phyloP scores from a whole-genome alignment of 2,113 vertebrate genomes.

The Pipra filicauda region DNA sequence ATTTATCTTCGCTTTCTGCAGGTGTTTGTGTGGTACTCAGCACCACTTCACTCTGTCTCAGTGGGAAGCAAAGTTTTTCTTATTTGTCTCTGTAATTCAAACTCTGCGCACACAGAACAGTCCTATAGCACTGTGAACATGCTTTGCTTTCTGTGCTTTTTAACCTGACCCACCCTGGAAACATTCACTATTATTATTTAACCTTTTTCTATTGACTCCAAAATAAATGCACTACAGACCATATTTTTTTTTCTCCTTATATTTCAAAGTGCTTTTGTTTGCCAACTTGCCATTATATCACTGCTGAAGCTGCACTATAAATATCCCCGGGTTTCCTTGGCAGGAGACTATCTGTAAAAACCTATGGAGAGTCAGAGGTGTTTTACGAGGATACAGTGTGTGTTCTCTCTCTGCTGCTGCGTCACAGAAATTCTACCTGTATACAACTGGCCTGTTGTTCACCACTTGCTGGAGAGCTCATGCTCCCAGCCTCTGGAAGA shows the following conservation, averaged over 20 bases:
- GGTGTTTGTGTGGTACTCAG: background rate
- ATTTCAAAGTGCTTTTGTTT: conserved; percentile 16
- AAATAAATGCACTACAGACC: background rate
- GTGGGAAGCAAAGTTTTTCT: background rate
- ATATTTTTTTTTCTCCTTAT: background rate
- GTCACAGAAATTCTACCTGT: background rate
- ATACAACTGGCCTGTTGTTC: background rate
- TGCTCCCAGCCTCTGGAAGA: background rate
- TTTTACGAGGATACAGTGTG: background rate
- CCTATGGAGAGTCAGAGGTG: background rate
- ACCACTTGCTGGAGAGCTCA: background rate
- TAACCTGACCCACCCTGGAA: background rate
- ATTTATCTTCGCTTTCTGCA: background rate
- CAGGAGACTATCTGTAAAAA: background rate
- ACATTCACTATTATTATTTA: background rate
- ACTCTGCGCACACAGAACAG: background rate
- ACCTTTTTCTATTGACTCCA: background rate
- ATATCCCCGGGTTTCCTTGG: background rate
- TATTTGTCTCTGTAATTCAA: conserved; percentile 17
- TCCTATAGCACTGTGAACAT: background rate
- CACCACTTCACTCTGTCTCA: background rate
- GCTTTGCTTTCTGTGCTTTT: conserved; percentile 2
- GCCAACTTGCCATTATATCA: background rate
- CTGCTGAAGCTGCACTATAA: conserved; percentile 5
- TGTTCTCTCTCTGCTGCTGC: background rate